phyloP scores from a whole-genome alignment of 2,888 invertebrate species.

The Mesorhabditis sp. region DNA sequence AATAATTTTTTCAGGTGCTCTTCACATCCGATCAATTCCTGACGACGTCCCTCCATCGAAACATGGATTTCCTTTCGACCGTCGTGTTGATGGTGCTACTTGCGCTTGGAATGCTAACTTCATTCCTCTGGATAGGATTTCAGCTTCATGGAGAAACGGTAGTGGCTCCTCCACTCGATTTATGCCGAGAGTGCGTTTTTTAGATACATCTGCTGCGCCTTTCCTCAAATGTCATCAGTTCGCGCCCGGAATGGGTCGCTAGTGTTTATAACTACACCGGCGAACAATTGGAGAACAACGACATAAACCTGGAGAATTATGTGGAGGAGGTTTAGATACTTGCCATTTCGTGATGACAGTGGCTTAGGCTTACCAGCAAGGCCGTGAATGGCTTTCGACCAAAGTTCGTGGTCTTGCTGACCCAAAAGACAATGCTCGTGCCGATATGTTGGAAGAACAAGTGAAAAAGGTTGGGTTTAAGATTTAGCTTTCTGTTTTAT shows the following conservation, averaged over 20 bases:
- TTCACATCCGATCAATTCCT: conserved; percentile 40
- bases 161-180: background rate
- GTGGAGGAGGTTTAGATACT: conserved; percentile 46
- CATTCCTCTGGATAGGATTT: conserved; percentile 47
- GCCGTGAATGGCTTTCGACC: conserved; percentile 50
- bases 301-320: conserved; percentile 53
- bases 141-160: conserved; percentile 52
- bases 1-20: conserved; percentile 16
- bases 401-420: conserved; percentile 53
- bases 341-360: no score
- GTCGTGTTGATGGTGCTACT: conserved; percentile 52
- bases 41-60: conserved; percentile 27
- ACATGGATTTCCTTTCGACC: conserved; percentile 54
- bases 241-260: conserved; percentile 51
- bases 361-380: conserved; percentile 51
- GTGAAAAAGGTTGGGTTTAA: conserved; percentile 37
- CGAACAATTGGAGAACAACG: conserved; percentile 48
- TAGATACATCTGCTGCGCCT: conserved; percentile 46
- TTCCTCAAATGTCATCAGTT: conserved; percentile 43
- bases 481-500: background rate
- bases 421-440: conserved; percentile 47
- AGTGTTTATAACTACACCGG: conserved; percentile 54
- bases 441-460: conserved; percentile 56
- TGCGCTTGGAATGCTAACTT: conserved; percentile 42
- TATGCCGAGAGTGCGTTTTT: conserved; percentile 6